phyloP scores from a whole-genome alignment of 2,888 invertebrate genomes.

The Listrodromus nycthemerus region DNA sequence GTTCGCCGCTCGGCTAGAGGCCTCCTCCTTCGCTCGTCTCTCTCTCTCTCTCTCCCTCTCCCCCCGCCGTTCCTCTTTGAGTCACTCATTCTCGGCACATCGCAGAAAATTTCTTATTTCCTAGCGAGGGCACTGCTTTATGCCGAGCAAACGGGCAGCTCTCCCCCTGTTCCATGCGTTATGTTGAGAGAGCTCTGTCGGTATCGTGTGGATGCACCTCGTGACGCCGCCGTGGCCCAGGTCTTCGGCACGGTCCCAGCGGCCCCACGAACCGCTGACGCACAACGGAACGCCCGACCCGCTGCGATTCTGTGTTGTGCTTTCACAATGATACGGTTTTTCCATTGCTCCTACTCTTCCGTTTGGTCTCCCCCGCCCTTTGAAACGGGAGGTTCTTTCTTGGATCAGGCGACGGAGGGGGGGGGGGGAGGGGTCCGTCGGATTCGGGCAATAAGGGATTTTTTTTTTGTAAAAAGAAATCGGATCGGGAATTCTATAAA shows the following conservation, averaged over 20 bases:
- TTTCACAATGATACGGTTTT: constrained; percentile 53
- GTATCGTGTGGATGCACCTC: neutral
- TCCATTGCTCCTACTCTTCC: neutral
- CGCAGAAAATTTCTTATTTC: constrained; percentile 84
- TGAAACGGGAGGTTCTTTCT: neutral
- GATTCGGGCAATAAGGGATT: neutral
- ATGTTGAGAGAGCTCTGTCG: constrained; percentile 13
- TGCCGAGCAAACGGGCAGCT: constrained; percentile 47
- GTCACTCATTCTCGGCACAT: constrained; percentile 76
- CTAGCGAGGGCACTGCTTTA: constrained; percentile 76
- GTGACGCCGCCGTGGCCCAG: constrained; percentile 6
- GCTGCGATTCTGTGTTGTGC: constrained; percentile 23
- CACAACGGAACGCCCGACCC: constrained; percentile 33
- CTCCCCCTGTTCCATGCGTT: constrained; percentile 51
- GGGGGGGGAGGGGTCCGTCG: too few relatives aligned
- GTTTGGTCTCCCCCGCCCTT: neutral
- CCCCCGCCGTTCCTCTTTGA: constrained; percentile 62
- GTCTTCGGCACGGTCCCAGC: constrained; percentile 31
- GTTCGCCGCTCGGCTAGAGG: constrained; percentile 84
- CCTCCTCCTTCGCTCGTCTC: constrained; percentile 77
- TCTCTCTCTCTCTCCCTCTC: constrained; percentile 31
- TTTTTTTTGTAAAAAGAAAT: neutral
- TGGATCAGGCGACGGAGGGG: too few relatives aligned
- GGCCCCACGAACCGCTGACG: constrained; percentile 15
- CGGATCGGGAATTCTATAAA: too few relatives aligned